phyloP scores from a whole-genome alignment of 2,797 vertebrate genomes.

The Antennarius maculatus region DNA sequence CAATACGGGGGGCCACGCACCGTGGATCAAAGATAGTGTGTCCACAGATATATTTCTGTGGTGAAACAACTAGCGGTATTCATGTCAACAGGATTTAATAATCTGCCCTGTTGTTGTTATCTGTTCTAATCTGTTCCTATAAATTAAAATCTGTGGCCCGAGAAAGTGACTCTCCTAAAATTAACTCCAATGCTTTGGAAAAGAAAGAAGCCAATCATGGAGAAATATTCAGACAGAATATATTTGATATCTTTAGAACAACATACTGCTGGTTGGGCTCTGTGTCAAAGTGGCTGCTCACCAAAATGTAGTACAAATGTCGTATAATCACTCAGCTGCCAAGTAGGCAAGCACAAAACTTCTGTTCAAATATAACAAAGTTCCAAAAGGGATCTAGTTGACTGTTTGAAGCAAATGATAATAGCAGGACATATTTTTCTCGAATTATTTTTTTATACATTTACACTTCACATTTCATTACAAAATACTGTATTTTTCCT shows the following conservation, averaged over 20 bases:
- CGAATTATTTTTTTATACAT: no score
- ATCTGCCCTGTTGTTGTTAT: conserved; percentile 7
- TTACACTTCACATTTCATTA: background rate
- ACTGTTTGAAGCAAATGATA: background rate
- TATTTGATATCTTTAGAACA: no score
- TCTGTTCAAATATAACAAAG: background rate
- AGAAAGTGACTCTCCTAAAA: no score
- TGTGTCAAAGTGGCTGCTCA: no score
- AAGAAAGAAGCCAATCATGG: no score
- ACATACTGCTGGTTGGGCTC: no score
- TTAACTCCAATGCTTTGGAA: no score
- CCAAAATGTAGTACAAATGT: background rate
- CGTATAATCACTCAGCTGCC: background rate
- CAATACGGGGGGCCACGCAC: conserved; percentile 16
- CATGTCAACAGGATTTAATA: conserved; percentile 4
- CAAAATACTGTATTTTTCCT: background rate
- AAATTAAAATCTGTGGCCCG: no score
- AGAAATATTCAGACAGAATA: no score
- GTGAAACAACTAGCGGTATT: conserved; percentile 25
- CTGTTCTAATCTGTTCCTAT: conserved; percentile 1
- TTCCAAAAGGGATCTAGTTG: background rate
- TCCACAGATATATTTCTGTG: conserved; percentile 47
- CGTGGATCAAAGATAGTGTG: conserved; percentile 55
- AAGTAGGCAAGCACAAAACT: background rate
- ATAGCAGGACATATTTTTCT: background rate